Base-by-base conservation (phyloP, 2,888 invertebrate genomes). In the Leptodirus hochenwartii region DNA sequence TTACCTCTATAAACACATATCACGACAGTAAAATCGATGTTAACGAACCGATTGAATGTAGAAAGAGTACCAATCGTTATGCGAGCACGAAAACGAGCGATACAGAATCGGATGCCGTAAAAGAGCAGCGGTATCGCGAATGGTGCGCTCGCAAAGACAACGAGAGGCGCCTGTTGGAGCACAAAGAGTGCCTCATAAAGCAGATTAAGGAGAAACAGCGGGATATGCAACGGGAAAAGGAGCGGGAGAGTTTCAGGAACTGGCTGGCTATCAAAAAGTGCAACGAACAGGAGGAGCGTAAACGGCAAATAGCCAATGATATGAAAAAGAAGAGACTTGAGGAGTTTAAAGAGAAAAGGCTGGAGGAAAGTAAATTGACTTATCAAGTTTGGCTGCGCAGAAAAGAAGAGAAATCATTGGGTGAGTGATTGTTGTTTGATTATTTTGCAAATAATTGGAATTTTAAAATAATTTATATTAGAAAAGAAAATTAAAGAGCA, bases 351-450 rank as follows among this genome's bases (percentile, higher is more conserved):
- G 43, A 47, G 32, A 49, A 54, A 26, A 46, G 46, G 6, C 44
- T 50, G 27, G 35, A 39, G 8, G 47, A 47, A 22, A 48, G 44
- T 34, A 43, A 51, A 22, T 31, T 47, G 4, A 43, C 39, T 25
- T 54, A 42, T 40, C 44, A 48, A 22, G 33, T 47, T 23, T 73
- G 73, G 73, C 51, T 61, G 15, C 58, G 57, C 27, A 64, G 56
- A 39, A 73, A 73, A 37, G 64, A 67, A 31, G 62, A 66, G 33
- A 55, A 58, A 9, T 59, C 63, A 32, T 64, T 68, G 58, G 59
- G 71, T 70, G 47, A 39, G 31, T 26, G 26, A 16, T 27, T 4
- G 6, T 24, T 24, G 11, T 24, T 6, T 8, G 11, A 24, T 24
- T 6, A 24, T 24, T 6, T 24, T 10, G 6, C 10, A 24, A 9